Evolutionary conservation across 2,888 invertebrate genomes (phyloP).

Genomic region (Zygaena filipendulae): DNA sequence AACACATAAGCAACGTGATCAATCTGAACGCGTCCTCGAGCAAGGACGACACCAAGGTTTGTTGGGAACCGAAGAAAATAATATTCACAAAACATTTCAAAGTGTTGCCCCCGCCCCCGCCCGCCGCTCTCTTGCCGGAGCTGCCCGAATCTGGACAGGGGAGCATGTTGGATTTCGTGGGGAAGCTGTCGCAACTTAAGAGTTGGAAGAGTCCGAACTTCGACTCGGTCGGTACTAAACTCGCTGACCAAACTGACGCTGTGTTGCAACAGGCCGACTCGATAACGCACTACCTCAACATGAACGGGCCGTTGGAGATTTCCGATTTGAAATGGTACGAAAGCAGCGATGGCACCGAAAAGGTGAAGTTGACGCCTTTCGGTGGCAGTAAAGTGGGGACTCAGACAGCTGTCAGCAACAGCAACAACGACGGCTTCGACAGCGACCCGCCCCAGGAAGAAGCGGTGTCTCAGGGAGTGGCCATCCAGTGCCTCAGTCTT

Average conservation of each 20-base stretch:
- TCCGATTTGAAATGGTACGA: conserved; percentile 59
- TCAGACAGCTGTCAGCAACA: conserved; percentile 42
- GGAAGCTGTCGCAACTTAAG: conserved; percentile 51
- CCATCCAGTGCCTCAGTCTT: conserved; percentile 69
- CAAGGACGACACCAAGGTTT: conserved; percentile 49
- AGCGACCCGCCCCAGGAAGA: conserved; percentile 54
- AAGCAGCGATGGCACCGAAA: conserved; percentile 46
- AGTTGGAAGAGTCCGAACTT: conserved; percentile 52
- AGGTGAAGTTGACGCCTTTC: conserved; percentile 42
- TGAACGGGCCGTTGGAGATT: conserved; percentile 52
- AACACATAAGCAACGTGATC: conserved; percentile 65
- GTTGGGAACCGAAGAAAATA: conserved; percentile 55
- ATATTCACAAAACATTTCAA: conserved; percentile 49
- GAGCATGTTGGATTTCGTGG: conserved; percentile 50
- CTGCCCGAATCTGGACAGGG: conserved; percentile 43
- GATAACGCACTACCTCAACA: conserved; percentile 48
- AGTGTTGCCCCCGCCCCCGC: conserved; percentile 42
- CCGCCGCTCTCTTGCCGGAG: conserved; percentile 40
- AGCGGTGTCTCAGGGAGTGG: conserved; percentile 48
- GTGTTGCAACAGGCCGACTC: conserved; percentile 40
- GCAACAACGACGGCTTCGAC: conserved; percentile 61
- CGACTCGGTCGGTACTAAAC: conserved; percentile 50
- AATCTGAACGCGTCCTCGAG: conserved; percentile 58
- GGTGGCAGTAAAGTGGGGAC: conserved; percentile 44
- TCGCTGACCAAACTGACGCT: conserved; percentile 53